Percentiles rank a stretch among this genome's conserved stretches.
Conservation (phyloP, 2,888 invertebrate species). For the Lithodes maja region DNA sequence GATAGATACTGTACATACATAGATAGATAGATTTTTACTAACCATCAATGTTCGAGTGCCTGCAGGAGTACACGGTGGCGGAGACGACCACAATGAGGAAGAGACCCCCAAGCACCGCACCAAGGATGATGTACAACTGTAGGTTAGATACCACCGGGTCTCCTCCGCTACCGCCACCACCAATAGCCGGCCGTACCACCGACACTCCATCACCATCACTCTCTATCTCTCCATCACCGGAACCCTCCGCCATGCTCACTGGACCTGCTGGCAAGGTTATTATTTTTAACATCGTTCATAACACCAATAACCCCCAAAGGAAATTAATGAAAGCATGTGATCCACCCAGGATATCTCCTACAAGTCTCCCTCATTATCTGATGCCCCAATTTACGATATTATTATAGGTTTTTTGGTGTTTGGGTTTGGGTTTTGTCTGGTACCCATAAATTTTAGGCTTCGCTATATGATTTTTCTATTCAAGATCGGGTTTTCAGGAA, state of each 20-base stretch:
- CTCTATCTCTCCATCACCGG: background rate
- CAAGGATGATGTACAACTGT: conserved; percentile 78
- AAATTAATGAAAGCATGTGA: too few species aligned
- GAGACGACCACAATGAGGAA: conserved; percentile 63
- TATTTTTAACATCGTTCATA: too few species aligned
- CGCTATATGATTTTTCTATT: too few species aligned
- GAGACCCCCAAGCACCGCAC: conserved; percentile 76
- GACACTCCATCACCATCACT: background rate
- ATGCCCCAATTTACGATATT: too few species aligned
- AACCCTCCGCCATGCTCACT: background rate
- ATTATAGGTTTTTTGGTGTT: too few species aligned
- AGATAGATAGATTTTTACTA: background rate
- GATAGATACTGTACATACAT: background rate
- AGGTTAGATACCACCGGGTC: conserved; percentile 71
- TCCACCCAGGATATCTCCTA: too few species aligned
- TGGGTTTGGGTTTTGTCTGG: too few species aligned
- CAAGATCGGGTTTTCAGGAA: too few species aligned
- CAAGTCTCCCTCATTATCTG: too few species aligned
- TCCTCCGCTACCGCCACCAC: conserved; percentile 23
- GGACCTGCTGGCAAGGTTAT: background rate
- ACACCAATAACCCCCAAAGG: too few species aligned
- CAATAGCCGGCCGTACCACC: background rate
- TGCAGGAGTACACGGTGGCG: conserved; percentile 57
- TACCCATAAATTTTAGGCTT: too few species aligned
- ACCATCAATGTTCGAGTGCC: conserved; percentile 53